Percentiles rank a stretch among this genome's conserved stretches.
Evolutionary conservation across 1,140 invertebrate genomes (phyloP).

Genomic region (Drosophila seguyi): DNA sequence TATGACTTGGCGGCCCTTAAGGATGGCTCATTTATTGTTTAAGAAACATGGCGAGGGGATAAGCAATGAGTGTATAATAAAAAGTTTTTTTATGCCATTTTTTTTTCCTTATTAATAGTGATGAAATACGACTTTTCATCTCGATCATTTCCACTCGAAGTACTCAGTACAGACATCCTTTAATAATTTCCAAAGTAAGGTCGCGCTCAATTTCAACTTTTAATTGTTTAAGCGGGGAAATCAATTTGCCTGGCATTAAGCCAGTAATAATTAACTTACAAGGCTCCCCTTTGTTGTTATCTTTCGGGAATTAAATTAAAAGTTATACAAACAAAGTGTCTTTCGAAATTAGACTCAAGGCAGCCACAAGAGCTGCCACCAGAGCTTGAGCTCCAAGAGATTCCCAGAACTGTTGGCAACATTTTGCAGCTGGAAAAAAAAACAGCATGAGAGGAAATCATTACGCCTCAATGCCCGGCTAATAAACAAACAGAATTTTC

Average conservation of each 20-base stretch:
- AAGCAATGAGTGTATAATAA: no score
- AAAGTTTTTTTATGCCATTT: no score
- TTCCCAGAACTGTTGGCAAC: slow-evolving; percentile 3
- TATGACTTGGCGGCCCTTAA: neutral
- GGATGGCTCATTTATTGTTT: no score
- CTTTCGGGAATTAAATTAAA: slow-evolving; percentile 32
- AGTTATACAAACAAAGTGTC: slow-evolving; percentile 11
- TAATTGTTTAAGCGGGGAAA: slow-evolving; percentile 29
- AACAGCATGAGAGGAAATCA: slow-evolving; percentile 7
- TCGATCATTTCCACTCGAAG: neutral
- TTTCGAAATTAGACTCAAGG: neutral
- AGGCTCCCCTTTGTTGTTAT: neutral
- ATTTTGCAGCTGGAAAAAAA: neutral
- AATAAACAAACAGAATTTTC: slow-evolving; percentile 59
- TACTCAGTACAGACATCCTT: neutral
- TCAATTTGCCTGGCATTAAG: slow-evolving; percentile 21
- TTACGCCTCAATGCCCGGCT: slow-evolving; percentile 47
- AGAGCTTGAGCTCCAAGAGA: neutral
- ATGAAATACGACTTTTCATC: no score
- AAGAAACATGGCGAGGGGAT: neutral
- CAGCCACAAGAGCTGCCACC: neutral
- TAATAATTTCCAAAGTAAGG: neutral
- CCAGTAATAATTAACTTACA: slow-evolving; percentile 10
- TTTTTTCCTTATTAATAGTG: no score
- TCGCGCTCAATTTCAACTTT: neutral